phyloP scores from a whole-genome alignment of 2,797 vertebrate species.

The Ambastaia sidthimunki region DNA sequence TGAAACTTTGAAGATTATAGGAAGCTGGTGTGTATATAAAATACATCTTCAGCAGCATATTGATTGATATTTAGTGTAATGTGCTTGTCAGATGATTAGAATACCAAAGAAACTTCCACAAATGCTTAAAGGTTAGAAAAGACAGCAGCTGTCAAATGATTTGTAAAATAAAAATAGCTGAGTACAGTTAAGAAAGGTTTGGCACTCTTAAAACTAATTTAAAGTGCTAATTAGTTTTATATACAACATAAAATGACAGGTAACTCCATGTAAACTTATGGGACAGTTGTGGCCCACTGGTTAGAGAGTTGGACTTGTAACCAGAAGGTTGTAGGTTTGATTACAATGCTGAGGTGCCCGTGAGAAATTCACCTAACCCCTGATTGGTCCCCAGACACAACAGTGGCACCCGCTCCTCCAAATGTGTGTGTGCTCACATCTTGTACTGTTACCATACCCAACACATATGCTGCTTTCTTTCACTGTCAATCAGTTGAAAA shows the following conservation, averaged over 20 bases:
- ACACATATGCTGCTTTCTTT: too few species aligned
- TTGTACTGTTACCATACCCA: too few species aligned
- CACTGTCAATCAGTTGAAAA: not conserved
- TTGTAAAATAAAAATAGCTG: not conserved
- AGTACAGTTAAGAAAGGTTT: not conserved
- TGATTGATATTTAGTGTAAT: not conserved
- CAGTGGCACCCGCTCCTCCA: too few species aligned
- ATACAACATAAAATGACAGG: not conserved
- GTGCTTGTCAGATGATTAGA: not conserved
- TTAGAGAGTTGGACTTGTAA: too few species aligned
- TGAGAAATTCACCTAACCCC: too few species aligned
- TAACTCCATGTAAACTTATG: too few species aligned
- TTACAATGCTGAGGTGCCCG: too few species aligned
- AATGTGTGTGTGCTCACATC: too few species aligned
- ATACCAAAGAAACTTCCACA: not conserved
- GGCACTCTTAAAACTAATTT: not conserved
- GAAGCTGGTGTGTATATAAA: not conserved
- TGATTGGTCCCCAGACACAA: too few species aligned
- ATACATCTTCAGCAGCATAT: not conserved
- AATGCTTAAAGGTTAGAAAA: too few species aligned
- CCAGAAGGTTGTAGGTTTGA: too few species aligned
- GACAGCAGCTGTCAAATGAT: not conserved
- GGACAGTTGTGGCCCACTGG: too few species aligned
- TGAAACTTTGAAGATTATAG: not conserved
- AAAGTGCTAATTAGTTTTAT: conserved; percentile 9